These are phyloP conservation scores for Acrocephalus scirpaceus DNA, from an alignment of 2,797 vertebrate genomes.

Conservation along the genomic window DNA sequence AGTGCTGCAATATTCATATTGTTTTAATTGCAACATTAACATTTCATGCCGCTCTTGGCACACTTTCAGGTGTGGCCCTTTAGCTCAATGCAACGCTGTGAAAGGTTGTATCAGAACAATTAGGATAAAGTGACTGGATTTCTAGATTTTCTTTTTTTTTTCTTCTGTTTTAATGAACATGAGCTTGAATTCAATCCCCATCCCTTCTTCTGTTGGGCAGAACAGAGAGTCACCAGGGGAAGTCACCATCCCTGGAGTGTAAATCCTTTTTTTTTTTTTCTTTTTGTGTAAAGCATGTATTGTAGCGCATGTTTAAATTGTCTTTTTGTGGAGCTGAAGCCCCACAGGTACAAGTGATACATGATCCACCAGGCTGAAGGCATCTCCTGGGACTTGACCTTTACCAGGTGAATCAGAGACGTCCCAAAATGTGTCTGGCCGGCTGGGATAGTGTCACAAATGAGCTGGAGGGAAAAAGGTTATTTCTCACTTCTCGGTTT, in stretches of 20 bases:
- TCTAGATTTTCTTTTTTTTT: neutral
- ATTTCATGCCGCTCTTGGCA: conserved; percentile 67
- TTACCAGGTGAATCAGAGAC: neutral
- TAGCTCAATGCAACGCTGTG: neutral
- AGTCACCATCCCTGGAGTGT: neutral
- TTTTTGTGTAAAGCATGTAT: neutral
- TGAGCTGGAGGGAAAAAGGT: neutral
- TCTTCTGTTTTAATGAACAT: neutral
- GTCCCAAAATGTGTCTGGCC: neutral
- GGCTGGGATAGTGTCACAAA: neutral
- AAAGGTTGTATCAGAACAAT: conserved; percentile 50
- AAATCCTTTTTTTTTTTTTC: neutral
- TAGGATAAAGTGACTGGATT: conserved; percentile 8
- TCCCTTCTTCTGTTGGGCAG: neutral
- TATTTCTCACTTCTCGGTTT: neutral
- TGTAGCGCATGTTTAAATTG: neutral
- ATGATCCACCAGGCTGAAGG: neutral
- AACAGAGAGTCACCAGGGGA: neutral
- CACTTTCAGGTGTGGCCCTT: conserved; percentile 41
- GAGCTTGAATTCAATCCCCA: neutral
- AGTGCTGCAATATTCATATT: conserved; percentile 68
- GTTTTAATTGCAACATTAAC: conserved; percentile 74
- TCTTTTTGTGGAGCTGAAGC: neutral
- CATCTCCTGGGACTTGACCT: neutral
- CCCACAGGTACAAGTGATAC: neutral